Evolutionary conservation across 2,888 invertebrate genomes (phyloP).

Genomic region (Ypsolopha scabrella): DNA sequence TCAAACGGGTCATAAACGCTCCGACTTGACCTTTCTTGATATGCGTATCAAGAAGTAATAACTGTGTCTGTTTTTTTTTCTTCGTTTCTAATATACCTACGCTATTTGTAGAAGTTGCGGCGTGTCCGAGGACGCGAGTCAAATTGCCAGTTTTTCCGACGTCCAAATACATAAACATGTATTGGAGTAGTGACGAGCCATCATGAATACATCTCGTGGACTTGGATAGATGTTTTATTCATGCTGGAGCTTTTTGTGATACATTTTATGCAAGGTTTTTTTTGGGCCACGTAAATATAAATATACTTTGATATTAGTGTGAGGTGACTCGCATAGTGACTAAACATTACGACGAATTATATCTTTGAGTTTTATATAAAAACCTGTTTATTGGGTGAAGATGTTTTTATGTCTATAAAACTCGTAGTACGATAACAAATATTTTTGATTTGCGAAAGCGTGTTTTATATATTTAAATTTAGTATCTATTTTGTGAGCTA

Average conservation of each 20-base stretch:
- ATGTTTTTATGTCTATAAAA: too few species aligned
- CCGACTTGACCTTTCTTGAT: too few species aligned
- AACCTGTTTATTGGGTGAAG: too few species aligned
- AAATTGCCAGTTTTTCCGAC: slow-evolving; percentile 19
- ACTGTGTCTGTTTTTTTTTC: too few species aligned
- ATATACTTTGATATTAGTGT: not conserved
- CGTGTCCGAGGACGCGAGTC: not conserved
- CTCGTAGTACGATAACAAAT: too few species aligned
- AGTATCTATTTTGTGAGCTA: too few species aligned
- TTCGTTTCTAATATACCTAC: too few species aligned
- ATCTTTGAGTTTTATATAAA: too few species aligned
- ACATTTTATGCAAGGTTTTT: slow-evolving; percentile 7
- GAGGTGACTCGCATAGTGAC: not conserved
- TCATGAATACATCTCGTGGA: slow-evolving; percentile 27
- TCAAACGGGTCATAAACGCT: too few species aligned
- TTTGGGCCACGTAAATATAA: not conserved
- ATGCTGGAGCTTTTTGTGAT: slow-evolving; percentile 12
- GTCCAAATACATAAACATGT: slow-evolving; percentile 24
- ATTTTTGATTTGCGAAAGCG: too few species aligned
- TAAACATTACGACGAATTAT: not conserved
- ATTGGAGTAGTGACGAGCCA: slow-evolving; percentile 15
- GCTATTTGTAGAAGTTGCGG: not conserved
- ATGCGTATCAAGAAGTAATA: too few species aligned
- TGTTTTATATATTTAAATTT: too few species aligned
- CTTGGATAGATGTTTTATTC: slow-evolving; percentile 27